Evolutionary conservation across 2,797 vertebrate genomes (phyloP).

Genomic region (Cyprinella venusta): DNA sequence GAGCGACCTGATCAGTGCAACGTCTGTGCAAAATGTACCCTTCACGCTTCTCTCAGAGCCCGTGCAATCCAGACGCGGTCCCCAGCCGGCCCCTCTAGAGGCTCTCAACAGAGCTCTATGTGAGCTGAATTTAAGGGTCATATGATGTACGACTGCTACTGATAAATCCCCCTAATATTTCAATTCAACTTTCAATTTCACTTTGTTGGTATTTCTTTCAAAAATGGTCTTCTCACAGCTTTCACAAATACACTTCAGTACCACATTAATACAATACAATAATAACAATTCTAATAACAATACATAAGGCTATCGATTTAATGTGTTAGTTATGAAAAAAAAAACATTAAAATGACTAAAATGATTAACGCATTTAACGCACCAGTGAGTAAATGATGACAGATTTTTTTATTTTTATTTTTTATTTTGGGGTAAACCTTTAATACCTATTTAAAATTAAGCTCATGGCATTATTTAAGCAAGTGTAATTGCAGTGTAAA

Average conservation of each 20-base stretch:
- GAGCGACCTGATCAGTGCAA: slow-evolving; percentile 15
- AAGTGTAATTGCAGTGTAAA: too few species aligned
- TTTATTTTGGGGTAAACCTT: too few species aligned
- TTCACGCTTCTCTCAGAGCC: slow-evolving; percentile 30
- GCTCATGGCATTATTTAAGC: too few species aligned
- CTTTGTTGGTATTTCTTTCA: not conserved
- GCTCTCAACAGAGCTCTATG: slow-evolving; percentile 18
- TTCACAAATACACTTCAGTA: not conserved
- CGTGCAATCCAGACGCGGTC: slow-evolving; percentile 29
- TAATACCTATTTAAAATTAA: too few species aligned
- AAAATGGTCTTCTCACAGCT: not conserved
- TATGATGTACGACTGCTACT: slow-evolving; percentile 2
- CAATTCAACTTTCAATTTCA: not conserved
- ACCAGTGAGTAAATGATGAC: too few species aligned
- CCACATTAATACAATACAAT: not conserved
- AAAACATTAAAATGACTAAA: not conserved
- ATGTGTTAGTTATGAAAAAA: not conserved
- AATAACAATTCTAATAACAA: not conserved
- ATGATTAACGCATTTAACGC: too few species aligned
- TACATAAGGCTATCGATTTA: not conserved
- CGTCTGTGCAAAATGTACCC: slow-evolving; percentile 29
- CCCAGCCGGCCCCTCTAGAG: slow-evolving; percentile 22
- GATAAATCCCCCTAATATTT: not conserved
- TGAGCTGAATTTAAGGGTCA: slow-evolving; percentile 19
- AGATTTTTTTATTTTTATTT: too few species aligned